A percentile compares a stretch with the other conserved stretches of the same genome.
Evolutionary conservation across 2,797 vertebrate species (phyloP).

Genomic region (Cossypha caffra): DNA sequence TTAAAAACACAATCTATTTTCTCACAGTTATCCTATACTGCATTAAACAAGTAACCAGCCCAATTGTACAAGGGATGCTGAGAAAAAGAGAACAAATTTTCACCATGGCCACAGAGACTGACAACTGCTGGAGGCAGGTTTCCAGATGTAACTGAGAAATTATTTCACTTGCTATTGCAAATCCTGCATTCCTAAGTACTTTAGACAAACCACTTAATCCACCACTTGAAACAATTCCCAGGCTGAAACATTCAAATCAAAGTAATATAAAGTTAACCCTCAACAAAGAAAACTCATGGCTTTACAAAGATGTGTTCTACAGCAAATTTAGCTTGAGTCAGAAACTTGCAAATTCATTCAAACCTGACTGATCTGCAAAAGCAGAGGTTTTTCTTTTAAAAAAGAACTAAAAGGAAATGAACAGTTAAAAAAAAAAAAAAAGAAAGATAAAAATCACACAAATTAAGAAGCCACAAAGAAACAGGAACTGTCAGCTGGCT

Average conservation of each 20-base stretch:
- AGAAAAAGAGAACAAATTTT: not conserved
- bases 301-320: not conserved
- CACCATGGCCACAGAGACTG: not conserved
- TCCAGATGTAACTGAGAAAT: slow-evolving; percentile 9
- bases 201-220: slow-evolving; percentile 45
- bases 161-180: slow-evolving; percentile 31
- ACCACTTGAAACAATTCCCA: slow-evolving; percentile 49
- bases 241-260: not conserved
- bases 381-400: not conserved
- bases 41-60: not conserved
- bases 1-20: not conserved
- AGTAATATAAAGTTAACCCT: slow-evolving; percentile 14
- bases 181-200: slow-evolving; percentile 26
- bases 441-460: not conserved
- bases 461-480: slow-evolving; percentile 5
- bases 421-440: not conserved
- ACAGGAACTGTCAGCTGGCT: not conserved
- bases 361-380: not conserved
- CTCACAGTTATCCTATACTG: not conserved
- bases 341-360: not conserved
- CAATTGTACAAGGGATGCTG: not conserved
- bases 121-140: slow-evolving; percentile 1
- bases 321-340: not conserved
- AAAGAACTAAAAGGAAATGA: not conserved
- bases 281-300: not conserved